Base-by-base conservation (phyloP, 2,113 vertebrate species). In the Upupa epops region DNA sequence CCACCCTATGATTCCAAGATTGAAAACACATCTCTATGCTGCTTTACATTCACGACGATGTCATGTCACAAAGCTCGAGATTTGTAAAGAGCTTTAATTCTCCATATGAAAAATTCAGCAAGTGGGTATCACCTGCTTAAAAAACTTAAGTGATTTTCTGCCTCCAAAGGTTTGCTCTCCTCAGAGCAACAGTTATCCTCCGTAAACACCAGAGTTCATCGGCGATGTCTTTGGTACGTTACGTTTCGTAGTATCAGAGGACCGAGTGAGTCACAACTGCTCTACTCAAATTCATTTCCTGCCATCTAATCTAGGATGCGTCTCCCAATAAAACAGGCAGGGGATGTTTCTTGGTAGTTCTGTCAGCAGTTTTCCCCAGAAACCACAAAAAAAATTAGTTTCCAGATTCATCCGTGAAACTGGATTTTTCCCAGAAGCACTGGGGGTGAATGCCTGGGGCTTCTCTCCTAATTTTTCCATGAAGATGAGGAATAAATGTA, bases 391-490 rank as follows among this genome's bases (percentile, higher is more conserved):
- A 2, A 34, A 5, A 2, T 18, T 12, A 34, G 66, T 34, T 76
- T 75, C 46, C 51, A 79, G 25, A 58, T 34, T 0, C 0, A 65
- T 28, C 46, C 9, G 15, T 60, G 51, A 72, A 86, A n/a, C 26
- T 26, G 32, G 32, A 45, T 7, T 28, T 73, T 83, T 78, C 28
- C 61, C 32, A 65, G 81, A 75, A 82, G 48, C 17, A 5, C 46
- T 73, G 20, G 2, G 22, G 3, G 6, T 0, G 3, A 75, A 42
- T 0, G 0, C 31, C 19, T 66, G 54, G 61, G 46, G 55, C 46
- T 61, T 76, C 15, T 63, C 25, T 64, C 5, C 12, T 4, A 9
- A 12, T 69, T 40, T 22, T 66, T 15, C 36, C 22, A 7, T 31
- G 58, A 63, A 65, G 31, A 46, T 34, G 26, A 49, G 36, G 66